phyloP scores from a whole-genome alignment of 2,113 vertebrate genomes.

The Tyto alba region DNA sequence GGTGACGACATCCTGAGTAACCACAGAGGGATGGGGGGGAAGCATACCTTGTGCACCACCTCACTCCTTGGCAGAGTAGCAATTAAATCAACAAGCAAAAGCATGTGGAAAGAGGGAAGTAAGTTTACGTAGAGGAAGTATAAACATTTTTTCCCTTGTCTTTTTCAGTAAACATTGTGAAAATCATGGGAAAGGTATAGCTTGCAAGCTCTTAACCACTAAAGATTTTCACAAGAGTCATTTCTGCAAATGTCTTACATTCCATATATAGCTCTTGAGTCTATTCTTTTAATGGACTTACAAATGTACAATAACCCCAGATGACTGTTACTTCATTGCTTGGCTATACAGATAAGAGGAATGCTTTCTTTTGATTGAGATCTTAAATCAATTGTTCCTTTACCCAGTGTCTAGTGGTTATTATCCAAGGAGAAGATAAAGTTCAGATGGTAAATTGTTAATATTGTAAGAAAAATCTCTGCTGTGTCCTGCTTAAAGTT shows the following conservation, averaged over 20 bases:
- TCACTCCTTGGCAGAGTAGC: neutral
- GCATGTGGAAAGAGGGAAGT: neutral
- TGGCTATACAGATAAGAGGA: conserved; percentile 11
- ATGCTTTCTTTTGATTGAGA: conserved; percentile 46
- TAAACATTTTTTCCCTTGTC: neutral
- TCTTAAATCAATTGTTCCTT: conserved; percentile 59
- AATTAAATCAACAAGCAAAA: neutral
- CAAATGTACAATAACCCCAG: conserved; percentile 15
- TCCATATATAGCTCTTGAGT: neutral
- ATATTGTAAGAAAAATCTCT: conserved; percentile 46
- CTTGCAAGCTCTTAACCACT: neutral
- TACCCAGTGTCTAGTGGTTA: neutral
- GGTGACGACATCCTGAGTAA: neutral
- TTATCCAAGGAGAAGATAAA: conserved; percentile 49
- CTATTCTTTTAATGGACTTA: conserved; percentile 37
- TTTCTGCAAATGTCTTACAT: conserved; percentile 3
- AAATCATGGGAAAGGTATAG: neutral
- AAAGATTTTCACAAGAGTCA: conserved; percentile 21
- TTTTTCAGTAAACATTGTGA: neutral
- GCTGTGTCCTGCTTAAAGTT: conserved; percentile 30
- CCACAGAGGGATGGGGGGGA: no score
- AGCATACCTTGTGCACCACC: rapidly evolving
- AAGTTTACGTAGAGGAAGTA: neutral
- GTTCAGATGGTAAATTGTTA: conserved; percentile 54
- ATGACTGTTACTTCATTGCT: neutral